Evolutionary conservation across 2,113 vertebrate species (phyloP), one percentile per base, ranked within the genome.

Genomic region (Daboia siamensis): DNA sequence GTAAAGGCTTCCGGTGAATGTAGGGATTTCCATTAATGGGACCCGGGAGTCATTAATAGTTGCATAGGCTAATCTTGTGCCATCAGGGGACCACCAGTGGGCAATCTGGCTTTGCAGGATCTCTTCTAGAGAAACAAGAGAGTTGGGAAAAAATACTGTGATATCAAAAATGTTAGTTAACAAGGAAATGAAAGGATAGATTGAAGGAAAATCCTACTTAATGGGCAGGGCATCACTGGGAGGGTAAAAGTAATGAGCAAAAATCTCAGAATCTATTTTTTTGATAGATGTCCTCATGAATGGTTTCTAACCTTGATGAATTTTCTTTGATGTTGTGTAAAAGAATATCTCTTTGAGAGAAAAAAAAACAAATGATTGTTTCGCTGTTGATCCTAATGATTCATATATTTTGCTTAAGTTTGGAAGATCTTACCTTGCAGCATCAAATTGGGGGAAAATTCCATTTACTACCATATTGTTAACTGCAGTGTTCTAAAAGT

Each of bases 81-180:
- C 99, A 52, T 99, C 99, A 0, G 99, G 98, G 85, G 99, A 99
- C 99, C 99, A 99, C 99, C 99, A 99, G 74, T 99, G 99, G 24
- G 99, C 99, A 8, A 99, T 97, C 46, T 99, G 98, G 87, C 98
- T 99, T 97, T 98, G 98, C 95, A 99, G 97, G 88, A 99, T 98
- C 97, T 99, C 99, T 97, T 99, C 99, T 99, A 95, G 17, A 94
- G 93, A 94, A 80, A 97, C 93, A 0, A 1, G 0, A 91, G 93
- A 96, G 95, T 0, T 90, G 20, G 48, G 88, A 52, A 91, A n/a
- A 93, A 92, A 86, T 33, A 23, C 7, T 69, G 52, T 96, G 93
- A 95, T 93, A 91, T 0, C 0, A 69, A 93, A 90, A 93, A 89
- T 61, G 90, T 46, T 20, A 94, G 91, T 91, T 94, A 95, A 57